A percentile compares a stretch with the other conserved stretches of the same genome.
Evolutionary conservation across 2,113 vertebrate species (phyloP).

Genomic region (Microcebus lehilahytsara): DNA sequence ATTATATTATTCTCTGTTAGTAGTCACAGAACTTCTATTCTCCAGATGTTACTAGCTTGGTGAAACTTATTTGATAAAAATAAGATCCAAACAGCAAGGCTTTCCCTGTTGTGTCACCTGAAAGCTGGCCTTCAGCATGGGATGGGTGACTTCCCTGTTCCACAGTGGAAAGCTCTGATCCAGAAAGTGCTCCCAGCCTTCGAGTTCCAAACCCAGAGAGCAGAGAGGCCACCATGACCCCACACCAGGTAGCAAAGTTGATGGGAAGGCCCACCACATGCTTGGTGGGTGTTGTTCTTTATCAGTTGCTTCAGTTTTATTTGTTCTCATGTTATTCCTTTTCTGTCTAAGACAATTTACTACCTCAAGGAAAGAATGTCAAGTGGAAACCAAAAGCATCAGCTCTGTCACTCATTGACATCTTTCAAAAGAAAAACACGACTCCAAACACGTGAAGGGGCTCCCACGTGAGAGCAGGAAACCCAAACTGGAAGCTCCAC

Average conservation of each 20-base stretch:
- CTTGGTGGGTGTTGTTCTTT: fast-evolving
- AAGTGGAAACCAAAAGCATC: neutral
- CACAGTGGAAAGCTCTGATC: neutral
- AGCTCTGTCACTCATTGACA: neutral
- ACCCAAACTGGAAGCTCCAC: neutral
- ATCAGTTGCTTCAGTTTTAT: neutral
- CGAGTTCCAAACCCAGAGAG: fast-evolving
- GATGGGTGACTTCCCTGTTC: neutral
- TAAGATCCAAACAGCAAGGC: neutral
- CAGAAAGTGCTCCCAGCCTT: neutral
- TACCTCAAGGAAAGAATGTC: neutral
- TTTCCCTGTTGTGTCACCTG: too few relatives aligned
- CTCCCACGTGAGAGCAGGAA: neutral
- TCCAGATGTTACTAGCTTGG: neutral
- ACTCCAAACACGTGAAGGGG: fast-evolving
- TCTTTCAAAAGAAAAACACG: neutral
- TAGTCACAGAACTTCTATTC: neutral
- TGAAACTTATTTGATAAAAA: neutral
- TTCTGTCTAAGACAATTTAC: neutral
- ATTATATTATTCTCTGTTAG: neutral
- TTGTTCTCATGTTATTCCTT: neutral
- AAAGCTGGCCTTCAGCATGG: neutral
- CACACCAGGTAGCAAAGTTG: neutral
- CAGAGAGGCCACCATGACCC: fast-evolving
- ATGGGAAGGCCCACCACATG: fast-evolving